These are phyloP conservation scores for Luidia sarsii DNA, from an alignment of 53 echinoderm and acorn worm genomes.

Conservation along the genomic window DNA sequence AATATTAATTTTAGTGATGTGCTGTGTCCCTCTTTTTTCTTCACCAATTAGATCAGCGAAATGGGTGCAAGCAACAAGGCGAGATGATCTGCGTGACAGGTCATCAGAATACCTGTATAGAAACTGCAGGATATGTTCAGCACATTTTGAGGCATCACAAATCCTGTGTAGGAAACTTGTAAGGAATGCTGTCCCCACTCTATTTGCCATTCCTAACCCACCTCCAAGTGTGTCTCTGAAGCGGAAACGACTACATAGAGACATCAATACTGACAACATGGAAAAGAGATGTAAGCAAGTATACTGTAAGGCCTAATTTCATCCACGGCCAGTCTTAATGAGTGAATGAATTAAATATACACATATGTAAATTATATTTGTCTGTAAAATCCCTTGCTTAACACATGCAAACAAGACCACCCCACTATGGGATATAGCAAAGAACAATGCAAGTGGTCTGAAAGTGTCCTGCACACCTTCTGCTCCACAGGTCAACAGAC, in stretches of 20 bases:
- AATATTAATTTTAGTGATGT: no score
- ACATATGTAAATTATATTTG: no score
- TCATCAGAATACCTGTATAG: conserved; percentile 7
- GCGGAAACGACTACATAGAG: background rate
- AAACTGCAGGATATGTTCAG: conserved; percentile 33
- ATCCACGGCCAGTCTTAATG: background rate
- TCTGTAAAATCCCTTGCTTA: no score
- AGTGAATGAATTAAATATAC: no score
- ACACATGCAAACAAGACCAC: no score
- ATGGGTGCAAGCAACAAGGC: conserved; percentile 7
- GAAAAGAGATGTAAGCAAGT: background rate
- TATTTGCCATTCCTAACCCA: background rate
- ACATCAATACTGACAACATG: background rate
- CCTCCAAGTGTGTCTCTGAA: background rate
- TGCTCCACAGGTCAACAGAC: background rate
- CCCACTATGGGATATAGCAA: no score
- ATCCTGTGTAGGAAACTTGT: conserved; percentile 34
- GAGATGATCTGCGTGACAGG: conserved; percentile 23
- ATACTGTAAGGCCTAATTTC: background rate
- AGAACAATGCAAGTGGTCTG: no score
- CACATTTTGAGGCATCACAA: conserved; percentile 26
- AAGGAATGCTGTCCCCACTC: conserved; percentile 48
- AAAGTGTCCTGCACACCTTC: no score
- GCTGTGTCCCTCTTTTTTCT: no score
- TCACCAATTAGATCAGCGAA: conserved; percentile 26